A percentile compares a stretch with the other conserved stretches of the same genome.
phyloP scores from a whole-genome alignment of 2,113 vertebrate genomes.

The Cephalopterus ornatus region DNA sequence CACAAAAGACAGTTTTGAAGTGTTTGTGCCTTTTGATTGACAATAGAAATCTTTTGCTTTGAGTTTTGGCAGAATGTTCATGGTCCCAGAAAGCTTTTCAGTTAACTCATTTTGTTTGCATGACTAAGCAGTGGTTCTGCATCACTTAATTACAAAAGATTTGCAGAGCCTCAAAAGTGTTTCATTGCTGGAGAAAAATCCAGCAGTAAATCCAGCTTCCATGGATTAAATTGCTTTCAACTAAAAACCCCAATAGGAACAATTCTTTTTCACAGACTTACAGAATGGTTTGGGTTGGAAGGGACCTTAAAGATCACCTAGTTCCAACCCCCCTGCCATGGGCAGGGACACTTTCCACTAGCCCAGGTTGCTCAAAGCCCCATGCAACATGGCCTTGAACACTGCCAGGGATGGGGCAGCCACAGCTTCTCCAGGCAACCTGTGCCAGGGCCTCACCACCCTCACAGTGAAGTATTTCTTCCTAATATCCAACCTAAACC shows the following conservation, averaged over 20 bases:
- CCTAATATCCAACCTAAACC: background rate
- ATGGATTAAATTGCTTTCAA: background rate
- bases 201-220: background rate
- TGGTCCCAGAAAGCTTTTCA: background rate
- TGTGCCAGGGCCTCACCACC: background rate
- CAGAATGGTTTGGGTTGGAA: background rate
- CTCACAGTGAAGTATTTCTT: background rate
- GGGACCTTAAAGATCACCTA: background rate
- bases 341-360: rapidly evolving
- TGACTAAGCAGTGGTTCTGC: conserved; percentile 40
- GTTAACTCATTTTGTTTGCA: conserved; percentile 45
- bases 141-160: conserved; percentile 6
- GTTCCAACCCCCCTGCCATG: background rate
- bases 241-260: background rate
- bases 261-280: background rate
- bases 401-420: background rate
- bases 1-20: background rate
- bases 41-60: background rate
- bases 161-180: background rate
- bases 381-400: rapidly evolving
- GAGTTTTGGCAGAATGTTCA: conserved; percentile 18
- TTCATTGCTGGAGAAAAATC: background rate
- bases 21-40: background rate
- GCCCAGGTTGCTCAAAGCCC: background rate
- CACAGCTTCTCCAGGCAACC: background rate